Evolutionary conservation across 92 coral and sea anemone genomes (phyloP).

Genomic region (Chrysogorgia sp.): DNA sequence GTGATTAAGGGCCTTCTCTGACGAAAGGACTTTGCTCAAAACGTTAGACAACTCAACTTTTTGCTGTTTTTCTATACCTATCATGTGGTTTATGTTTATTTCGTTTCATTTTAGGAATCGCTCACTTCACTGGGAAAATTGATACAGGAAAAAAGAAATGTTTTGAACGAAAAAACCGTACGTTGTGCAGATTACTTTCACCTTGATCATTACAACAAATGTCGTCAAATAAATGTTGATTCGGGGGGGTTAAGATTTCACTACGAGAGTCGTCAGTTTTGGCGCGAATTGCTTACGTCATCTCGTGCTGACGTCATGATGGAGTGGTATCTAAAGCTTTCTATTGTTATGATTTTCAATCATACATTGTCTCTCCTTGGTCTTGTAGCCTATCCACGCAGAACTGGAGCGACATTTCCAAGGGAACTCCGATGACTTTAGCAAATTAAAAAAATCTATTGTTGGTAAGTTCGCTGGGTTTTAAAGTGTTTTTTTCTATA

Average conservation of each 20-base stretch:
- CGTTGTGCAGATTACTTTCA: neutral
- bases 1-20: too few relatives aligned
- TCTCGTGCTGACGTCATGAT: neutral
- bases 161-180: conserved; percentile 81
- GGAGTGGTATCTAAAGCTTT: neutral
- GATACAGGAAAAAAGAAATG: conserved; percentile 60
- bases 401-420: conserved; percentile 81
- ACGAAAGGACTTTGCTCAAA: too few relatives aligned
- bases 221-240: too few relatives aligned
- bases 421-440: conserved; percentile 76
- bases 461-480: conserved; percentile 67
- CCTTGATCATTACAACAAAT: too few relatives aligned
- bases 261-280: too few relatives aligned
- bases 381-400: conserved; percentile 76
- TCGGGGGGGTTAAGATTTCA: too few relatives aligned
- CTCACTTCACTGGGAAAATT: conserved; percentile 70
- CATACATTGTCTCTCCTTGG: neutral
- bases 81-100: neutral
- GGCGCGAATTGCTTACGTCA: neutral
- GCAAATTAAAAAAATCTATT: conserved; percentile 73
- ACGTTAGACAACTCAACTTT: too few relatives aligned
- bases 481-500: too few relatives aligned
- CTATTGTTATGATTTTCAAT: neutral
- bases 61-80: neutral
- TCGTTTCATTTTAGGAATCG: conserved; percentile 61